Conservation (phyloP, 2,113 vertebrate species). For the Myrmecobius fasciatus region DNA sequence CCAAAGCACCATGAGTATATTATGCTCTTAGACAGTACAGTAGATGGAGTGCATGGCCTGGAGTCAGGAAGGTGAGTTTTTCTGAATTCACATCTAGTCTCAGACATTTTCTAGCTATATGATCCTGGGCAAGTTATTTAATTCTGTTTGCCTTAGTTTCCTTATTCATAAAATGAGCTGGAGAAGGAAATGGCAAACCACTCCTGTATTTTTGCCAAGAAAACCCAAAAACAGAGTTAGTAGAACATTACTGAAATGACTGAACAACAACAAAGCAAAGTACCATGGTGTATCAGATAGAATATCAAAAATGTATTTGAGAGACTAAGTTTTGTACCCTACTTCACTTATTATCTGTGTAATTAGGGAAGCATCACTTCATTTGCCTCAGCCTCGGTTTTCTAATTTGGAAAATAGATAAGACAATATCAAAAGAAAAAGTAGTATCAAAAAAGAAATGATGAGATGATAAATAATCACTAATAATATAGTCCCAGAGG, state of each 20-base stretch:
- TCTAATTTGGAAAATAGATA: background rate
- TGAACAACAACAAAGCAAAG: background rate
- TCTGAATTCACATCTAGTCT: too few relatives aligned
- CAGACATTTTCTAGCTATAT: background rate
- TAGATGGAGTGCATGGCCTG: background rate
- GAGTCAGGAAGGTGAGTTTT: background rate
- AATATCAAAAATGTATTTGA: background rate
- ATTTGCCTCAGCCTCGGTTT: background rate
- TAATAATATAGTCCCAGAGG: background rate
- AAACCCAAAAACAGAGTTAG: background rate
- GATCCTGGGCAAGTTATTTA: background rate
- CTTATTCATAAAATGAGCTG: background rate
- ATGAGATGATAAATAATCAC: background rate
- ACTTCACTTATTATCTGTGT: background rate
- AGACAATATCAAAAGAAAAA: background rate
- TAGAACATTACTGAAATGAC: background rate
- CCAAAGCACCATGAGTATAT: background rate
- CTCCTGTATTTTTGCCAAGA: background rate
- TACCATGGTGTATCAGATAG: background rate
- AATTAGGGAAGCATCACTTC: background rate
- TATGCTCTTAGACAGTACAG: background rate
- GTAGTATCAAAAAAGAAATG: background rate
- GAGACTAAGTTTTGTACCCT: background rate
- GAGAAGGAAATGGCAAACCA: background rate
- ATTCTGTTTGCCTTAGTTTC: background rate